Conservation (phyloP, 2,888 invertebrate genomes). For the Chrysolina haemoptera region DNA sequence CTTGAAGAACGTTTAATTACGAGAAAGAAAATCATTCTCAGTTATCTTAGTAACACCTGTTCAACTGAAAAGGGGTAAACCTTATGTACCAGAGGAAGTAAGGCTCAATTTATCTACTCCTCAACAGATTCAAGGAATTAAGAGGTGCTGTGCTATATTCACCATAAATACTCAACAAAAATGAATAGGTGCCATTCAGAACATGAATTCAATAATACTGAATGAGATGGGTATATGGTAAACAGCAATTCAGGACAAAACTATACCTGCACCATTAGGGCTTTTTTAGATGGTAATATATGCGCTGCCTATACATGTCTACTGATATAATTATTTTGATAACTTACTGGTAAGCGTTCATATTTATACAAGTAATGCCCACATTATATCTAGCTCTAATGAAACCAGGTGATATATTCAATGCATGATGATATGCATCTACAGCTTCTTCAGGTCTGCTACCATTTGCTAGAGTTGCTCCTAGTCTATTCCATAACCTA, state of each 20-base stretch:
- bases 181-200: too few relatives aligned
- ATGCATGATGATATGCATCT: conserved; percentile 93
- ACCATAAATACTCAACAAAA: too few relatives aligned
- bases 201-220: too few relatives aligned
- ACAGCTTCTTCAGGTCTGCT: conserved; percentile 96
- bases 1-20: too few relatives aligned
- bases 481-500: conserved; percentile 96
- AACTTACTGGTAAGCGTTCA: conserved; percentile 82
- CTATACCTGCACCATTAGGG: background rate
- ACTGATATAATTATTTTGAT: conserved; percentile 21
- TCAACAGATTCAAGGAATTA: too few relatives aligned
- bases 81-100: too few relatives aligned
- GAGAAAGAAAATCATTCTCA: too few relatives aligned
- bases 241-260: background rate
- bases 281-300: background rate
- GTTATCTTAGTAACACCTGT: too few relatives aligned
- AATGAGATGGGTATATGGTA: too few relatives aligned
- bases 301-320: background rate
- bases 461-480: conserved; percentile 97
- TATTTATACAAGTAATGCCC: conserved; percentile 97
- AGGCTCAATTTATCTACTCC: too few relatives aligned
- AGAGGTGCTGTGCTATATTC: too few relatives aligned
- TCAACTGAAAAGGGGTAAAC: too few relatives aligned
- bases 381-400: conserved; percentile 98
- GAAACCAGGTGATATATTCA: conserved; percentile 94